Evolutionary conservation across 2,113 vertebrate species (phyloP).

Genomic region (Stigmatopora nigra): DNA sequence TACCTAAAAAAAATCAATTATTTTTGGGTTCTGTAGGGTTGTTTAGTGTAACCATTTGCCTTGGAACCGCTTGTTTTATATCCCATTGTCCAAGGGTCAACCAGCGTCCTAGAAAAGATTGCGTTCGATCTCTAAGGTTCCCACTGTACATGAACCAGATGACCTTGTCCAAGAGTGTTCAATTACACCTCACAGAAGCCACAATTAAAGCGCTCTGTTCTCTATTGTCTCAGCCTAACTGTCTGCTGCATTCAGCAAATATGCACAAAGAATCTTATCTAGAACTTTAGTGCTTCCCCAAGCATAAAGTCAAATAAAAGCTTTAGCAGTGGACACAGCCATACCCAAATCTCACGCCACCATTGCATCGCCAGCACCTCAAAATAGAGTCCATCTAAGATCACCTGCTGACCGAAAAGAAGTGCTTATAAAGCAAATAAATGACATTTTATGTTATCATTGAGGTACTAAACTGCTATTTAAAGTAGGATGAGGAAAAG

Average conservation of each 20-base stretch:
- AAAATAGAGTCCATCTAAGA: neutral
- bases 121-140: constrained; percentile 22
- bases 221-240: constrained; percentile 22
- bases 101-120: neutral
- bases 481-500: constrained; percentile 15
- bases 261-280: constrained; percentile 38
- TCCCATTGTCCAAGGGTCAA: neutral
- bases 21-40: neutral
- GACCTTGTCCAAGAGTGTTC: constrained; percentile 52
- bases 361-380: neutral
- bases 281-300: constrained; percentile 40
- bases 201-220: constrained; percentile 46
- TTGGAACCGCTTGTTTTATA: neutral
- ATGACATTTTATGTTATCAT: constrained; percentile 7
- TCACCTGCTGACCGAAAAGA: constrained; percentile 3
- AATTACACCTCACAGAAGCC: constrained; percentile 36
- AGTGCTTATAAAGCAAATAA: constrained; percentile 3
- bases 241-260: constrained; percentile 54
- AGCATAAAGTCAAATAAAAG: constrained; percentile 32
- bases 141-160: constrained; percentile 29
- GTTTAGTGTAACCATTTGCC: neutral
- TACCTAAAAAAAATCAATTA: neutral
- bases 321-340: constrained; percentile 30
- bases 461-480: constrained; percentile 2
- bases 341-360: constrained; percentile 11